Evolutionary conservation across 2,888 invertebrate species (phyloP).

Genomic region (Lysandra coridon): DNA sequence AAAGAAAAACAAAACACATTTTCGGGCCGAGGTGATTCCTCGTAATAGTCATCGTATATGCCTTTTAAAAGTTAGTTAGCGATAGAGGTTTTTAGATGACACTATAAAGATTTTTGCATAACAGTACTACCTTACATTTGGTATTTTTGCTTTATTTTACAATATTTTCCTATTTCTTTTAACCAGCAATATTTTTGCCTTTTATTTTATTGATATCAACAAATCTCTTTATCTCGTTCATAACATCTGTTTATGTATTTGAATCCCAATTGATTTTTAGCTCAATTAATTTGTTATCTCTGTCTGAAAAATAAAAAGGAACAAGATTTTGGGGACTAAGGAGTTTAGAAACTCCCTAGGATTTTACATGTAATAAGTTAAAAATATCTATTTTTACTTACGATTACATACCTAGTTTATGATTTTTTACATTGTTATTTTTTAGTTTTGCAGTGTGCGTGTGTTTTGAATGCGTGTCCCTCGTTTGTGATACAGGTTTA

Average conservation of each 20-base stretch:
- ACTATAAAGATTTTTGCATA: not conserved
- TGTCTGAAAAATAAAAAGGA: constrained; percentile 20
- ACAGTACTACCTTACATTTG: not conserved
- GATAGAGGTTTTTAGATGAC: not conserved
- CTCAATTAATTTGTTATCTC: not conserved
- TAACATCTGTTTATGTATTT: not conserved
- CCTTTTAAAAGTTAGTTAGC: not conserved
- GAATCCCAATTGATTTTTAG: not conserved
- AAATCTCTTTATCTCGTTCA: not conserved
- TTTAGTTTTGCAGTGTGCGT: constrained; percentile 21
- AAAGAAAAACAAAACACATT: constrained; percentile 15
- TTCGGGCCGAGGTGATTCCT: not conserved
- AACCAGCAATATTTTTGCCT: not conserved
- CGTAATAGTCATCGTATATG: not conserved
- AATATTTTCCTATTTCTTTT: not conserved
- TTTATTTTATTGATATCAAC: not conserved
- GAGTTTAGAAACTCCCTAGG: constrained; percentile 18
- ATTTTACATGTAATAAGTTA: not conserved
- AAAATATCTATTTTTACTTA: not conserved
- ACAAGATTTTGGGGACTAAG: constrained; percentile 13
- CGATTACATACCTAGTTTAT: not conserved
- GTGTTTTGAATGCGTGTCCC: constrained; percentile 17
- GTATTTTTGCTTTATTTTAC: not conserved
- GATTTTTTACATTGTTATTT: not conserved
- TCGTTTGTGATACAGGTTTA: not conserved